Base-by-base conservation (phyloP, 2,888 invertebrate species). In the Theretra japonica region DNA sequence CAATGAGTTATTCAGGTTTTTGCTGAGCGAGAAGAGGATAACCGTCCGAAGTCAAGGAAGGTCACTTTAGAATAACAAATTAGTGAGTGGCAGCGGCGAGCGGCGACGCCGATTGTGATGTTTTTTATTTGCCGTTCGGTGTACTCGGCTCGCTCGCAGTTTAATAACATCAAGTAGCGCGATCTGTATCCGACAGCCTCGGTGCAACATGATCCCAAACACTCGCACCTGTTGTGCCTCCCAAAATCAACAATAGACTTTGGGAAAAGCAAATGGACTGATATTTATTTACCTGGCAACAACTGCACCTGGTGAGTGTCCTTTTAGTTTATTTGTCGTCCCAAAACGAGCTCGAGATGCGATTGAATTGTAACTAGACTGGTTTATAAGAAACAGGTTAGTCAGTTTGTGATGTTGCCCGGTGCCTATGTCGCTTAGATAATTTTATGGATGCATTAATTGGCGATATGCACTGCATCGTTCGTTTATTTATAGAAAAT, bases 31-130 rank as follows among this genome's bases (percentile, higher is more conserved):
- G 75, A 77, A 77, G 81, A 82, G 83, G 84, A 86, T 87, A 85
- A 86, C 78, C 83, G 82, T 77, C 83, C 79, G 82, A 83, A 88
- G 88, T 88, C 89, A 87, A 90, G 88, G 88, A 90, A 89, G 90
- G 90, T 90, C 90, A 90, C 82, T 77, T 83, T 83, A 82, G 85
- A 88, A 89, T 88, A 87, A 87, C 86, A 88, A 88, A 88, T 86
- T 87, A 80, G 81, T 80, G 77, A 74, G 74, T 74, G 73, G 77
- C 79, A 77, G 74, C 75, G 79, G 75, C 77, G 79, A 77, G 77
- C 75, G 74, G 75, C 75, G 77, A 76, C 68, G 75, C 75, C 77
- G 80, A 80, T 83, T 77, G 80, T 75, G 76, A 80, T 78, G 74
- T 80, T 82, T 82, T 82, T 83, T 81, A 77, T 77, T 75, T 74